Evolutionary conservation across 2,888 invertebrate genomes (phyloP), one percentile per base, ranked within the genome.

Genomic region (Eristalinus aeneus): DNA sequence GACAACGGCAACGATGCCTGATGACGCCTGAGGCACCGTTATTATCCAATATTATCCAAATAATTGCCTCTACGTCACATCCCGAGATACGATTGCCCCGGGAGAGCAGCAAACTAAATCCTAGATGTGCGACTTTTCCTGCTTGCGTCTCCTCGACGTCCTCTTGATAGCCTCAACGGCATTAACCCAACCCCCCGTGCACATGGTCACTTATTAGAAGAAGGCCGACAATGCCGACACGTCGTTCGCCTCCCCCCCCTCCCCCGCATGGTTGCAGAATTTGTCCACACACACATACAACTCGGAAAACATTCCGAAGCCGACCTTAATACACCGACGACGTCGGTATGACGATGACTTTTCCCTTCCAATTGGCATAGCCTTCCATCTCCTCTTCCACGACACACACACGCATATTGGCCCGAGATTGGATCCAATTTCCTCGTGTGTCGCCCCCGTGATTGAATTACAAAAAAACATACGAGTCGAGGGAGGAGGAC

Each of bases 11-110:
- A 27, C 27, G 27, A 27, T 5, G 27, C 2, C 27, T 5, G 27
- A 27, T 27, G 27, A 27, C 27, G 27, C 16, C 46, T 8, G 61
- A 72, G 67, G 77, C 61, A 67, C 39, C 72, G 67, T 71, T 77
- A 82, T 82, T 82, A 82, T 65, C 72, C 46, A n/a, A 82, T 77
- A 82, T 82, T 82, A 82, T 65, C 72, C 46, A n/a, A 82, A 67
- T 77, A 82, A 82, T 82, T 82, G 82, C 67, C 54, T 77, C 77
- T 67, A 72, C 77, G 72, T 76, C 75, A 71, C 69, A 10, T 2
- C 20, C 39, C 39, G 5, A 32, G 31, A 27, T 34, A 75, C 39
- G 31, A 58, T 65, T 74, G 36, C 32, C 53, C 65, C 65, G 16
- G 11, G 56, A 64, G 56, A 64, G 22, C 32, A 34, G 10, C 54